These are phyloP conservation scores for Erpetoichthys calabaricus DNA, from an alignment of 2,797 vertebrate genomes.

Conservation along the genomic window DNA sequence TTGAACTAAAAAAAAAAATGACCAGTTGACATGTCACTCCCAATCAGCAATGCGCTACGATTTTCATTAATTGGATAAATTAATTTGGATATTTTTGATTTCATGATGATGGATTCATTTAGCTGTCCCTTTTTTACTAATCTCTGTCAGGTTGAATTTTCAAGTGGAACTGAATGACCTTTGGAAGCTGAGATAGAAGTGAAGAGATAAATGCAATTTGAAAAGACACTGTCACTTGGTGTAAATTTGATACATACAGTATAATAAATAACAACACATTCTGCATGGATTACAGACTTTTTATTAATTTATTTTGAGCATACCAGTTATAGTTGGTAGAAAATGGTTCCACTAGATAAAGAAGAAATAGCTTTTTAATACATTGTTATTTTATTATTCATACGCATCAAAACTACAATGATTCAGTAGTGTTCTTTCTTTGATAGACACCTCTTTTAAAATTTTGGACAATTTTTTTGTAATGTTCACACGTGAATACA, in stretches of 20 bases:
- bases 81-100: conserved; percentile 86
- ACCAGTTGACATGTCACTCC: conserved; percentile 57
- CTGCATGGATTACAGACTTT: conserved; percentile 39
- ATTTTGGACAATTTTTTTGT: no score
- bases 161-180: conserved; percentile 89
- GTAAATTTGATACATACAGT: conserved; percentile 79
- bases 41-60: conserved; percentile 72
- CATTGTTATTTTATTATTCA: no score
- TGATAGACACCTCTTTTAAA: no score
- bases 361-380: no score
- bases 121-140: conserved; percentile 77
- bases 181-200: conserved; percentile 81
- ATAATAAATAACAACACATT: conserved; percentile 67
- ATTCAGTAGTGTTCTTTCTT: no score
- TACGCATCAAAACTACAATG: no score
- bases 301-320: no score
- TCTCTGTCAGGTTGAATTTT: conserved; percentile 97
- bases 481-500: no score
- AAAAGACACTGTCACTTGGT: conserved; percentile 99
- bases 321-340: no score
- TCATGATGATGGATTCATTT: conserved; percentile 72
- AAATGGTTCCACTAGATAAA: no score
- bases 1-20: conserved; percentile 37
- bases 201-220: conserved; percentile 97
- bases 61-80: conserved; percentile 95